Evolutionary conservation across 2,113 vertebrate genomes (phyloP).

Genomic region (Riparia riparia): DNA sequence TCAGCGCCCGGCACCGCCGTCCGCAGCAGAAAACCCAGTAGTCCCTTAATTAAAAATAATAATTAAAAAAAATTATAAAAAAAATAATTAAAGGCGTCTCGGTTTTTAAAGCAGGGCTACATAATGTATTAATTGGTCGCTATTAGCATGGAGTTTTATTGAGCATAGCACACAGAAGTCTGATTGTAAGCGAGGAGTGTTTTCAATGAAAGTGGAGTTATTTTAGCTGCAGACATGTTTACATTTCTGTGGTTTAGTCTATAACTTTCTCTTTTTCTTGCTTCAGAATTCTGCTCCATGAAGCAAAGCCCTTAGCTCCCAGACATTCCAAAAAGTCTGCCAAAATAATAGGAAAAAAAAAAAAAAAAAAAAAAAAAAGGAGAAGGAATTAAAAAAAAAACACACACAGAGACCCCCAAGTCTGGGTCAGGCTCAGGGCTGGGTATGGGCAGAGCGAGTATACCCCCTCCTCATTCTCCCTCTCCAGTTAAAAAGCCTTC

Average conservation of each 20-base stretch:
- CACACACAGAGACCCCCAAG: conserved; percentile 83
- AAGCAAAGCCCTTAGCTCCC: conserved; percentile 88
- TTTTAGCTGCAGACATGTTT: conserved; percentile 96
- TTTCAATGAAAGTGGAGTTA: conserved; percentile 91
- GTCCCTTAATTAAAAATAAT: conserved; percentile 45
- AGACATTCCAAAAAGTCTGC: conserved; percentile 95
- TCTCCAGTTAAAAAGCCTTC: conserved; percentile 67
- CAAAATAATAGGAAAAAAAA: conserved; percentile 77
- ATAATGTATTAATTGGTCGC: conserved; percentile 86
- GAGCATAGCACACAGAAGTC: conserved; percentile 85
- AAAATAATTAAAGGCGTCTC: conserved; percentile 44
- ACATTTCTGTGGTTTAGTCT: conserved; percentile 96
- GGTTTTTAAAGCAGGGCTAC: conserved; percentile 70
- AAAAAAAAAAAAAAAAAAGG: conserved; percentile 11
- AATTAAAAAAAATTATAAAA: neutral
- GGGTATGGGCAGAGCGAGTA: conserved; percentile 42
- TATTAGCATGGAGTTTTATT: conserved; percentile 86
- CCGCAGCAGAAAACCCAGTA: neutral
- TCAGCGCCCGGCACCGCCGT: neutral
- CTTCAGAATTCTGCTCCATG: conserved; percentile 86
- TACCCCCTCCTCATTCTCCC: conserved; percentile 57
- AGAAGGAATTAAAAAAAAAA: conserved; percentile 43
- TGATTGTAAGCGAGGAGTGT: conserved; percentile 88
- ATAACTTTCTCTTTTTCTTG: conserved; percentile 92
- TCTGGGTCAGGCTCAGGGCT: conserved; percentile 80